Conservation (phyloP, 2,113 vertebrate species). For the Axis porcinus region DNA sequence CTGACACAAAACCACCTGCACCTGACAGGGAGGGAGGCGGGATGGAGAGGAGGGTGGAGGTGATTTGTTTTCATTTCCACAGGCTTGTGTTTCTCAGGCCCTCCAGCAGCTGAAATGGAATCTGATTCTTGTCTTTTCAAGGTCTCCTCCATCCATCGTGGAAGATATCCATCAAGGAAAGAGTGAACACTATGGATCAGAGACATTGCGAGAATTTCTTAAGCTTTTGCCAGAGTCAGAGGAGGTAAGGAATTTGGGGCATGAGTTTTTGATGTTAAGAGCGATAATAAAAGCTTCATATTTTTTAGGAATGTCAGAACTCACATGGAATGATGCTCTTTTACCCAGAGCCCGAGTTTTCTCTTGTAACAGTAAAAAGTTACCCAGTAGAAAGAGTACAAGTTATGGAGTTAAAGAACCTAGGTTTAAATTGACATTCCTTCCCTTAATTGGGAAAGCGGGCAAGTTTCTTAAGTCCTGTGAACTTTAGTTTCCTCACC, state of each 20-base stretch:
- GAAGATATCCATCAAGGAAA: slow-evolving; percentile 92
- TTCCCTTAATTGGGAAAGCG: not conserved
- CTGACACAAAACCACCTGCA: not conserved
- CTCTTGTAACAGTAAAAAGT: not conserved
- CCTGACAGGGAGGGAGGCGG: not conserved
- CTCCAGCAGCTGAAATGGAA: slow-evolving; percentile 29
- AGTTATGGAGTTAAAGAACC: not conserved
- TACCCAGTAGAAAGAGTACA: not conserved
- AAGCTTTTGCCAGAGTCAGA: slow-evolving; percentile 94
- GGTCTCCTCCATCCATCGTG: slow-evolving; percentile 91
- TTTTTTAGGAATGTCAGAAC: not conserved
- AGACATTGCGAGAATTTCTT: slow-evolving; percentile 92
- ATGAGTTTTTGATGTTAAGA: not conserved
- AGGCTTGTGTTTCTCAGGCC: slow-evolving; percentile 23
- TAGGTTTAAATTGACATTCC: not conserved
- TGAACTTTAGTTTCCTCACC: not conserved
- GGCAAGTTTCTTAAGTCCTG: not conserved
- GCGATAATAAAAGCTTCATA: not conserved
- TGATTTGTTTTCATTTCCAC: not conserved
- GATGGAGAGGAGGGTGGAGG: not conserved
- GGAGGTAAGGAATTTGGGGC: slow-evolving; percentile 85
- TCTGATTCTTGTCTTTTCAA: slow-evolving; percentile 78
- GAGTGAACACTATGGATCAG: slow-evolving; percentile 88
- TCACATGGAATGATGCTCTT: not conserved
- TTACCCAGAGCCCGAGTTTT: not conserved